Base-by-base conservation (phyloP, 1,140 invertebrate species). In the Meloidogyne hapla region DNA sequence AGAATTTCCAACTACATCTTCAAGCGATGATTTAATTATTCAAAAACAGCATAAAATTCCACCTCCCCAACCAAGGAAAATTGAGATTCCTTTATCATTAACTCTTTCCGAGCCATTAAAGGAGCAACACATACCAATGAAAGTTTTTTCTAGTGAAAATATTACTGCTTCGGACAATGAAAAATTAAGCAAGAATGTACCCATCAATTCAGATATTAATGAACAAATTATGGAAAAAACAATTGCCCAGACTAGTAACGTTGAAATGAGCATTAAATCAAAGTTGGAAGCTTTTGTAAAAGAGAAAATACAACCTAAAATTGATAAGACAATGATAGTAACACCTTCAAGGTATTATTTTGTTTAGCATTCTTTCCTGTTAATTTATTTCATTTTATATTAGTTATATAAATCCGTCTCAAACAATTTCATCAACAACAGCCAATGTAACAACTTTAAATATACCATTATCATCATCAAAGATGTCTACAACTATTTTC, bases 401-500 rank as follows among this genome's bases (percentile, higher is more conserved):
- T 48, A n/a, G 48, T 3, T 56, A 56, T 56, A 64, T 63, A 13
- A 61, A 28, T 18, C 8, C 71, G 13, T 40, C 56, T n/a, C 45
- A 25, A 9, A 26, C 38, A 1, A 18, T 21, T 8, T 18, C 25
- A 10, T 15, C 23, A 18, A 26, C 21, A 21, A 21, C n/a, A n/a
- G n/a, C n/a, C n/a, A n/a, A 38, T 26, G 18, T 48, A 26, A 5
- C 40, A 18, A 40, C 69, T 48, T 62, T 33, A 38, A 64, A 72
- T 2, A 48, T 64, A 73, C 15, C 71, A 8, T 73, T 40, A 40
- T 21, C 71, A 15, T 25, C 28, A 13, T 42, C 38, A 23, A 40
- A 28, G 12, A 73, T 26, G 38, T 56, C 71, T 8, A 73, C 71
- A 26, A 61, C 65, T 42, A n/a, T 73, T 56, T 73, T 73, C 48